Evolutionary conservation across 2,113 vertebrate species (phyloP).

Genomic region (Anolis carolinensis): DNA sequence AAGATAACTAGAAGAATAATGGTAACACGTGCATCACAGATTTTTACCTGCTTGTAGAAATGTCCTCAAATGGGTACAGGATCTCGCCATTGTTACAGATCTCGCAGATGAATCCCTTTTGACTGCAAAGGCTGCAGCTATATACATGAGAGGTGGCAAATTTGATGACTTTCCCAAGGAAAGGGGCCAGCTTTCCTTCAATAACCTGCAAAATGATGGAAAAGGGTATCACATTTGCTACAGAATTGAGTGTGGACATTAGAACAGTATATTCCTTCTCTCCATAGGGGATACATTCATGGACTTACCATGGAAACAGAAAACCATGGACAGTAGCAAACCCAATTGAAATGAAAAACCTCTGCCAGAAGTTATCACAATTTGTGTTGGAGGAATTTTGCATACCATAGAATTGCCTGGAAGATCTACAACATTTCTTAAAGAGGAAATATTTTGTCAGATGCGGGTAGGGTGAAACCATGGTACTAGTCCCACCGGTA

Average conservation of each 20-base stretch:
- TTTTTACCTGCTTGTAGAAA: constrained; percentile 89
- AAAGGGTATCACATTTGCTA: constrained; percentile 22
- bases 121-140: constrained; percentile 95
- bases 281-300: too few species aligned
- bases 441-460: too few species aligned
- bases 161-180: constrained; percentile 96
- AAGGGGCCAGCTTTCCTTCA: constrained; percentile 95
- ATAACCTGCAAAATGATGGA: constrained; percentile 84
- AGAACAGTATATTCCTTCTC: too few species aligned
- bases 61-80: constrained; percentile 97
- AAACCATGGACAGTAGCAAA: too few species aligned
- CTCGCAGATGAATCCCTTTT: constrained; percentile 98
- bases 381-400: too few species aligned
- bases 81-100: constrained; percentile 95
- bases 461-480: too few species aligned
- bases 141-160: constrained; percentile 96
- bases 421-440: too few species aligned
- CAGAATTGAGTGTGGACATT: constrained; percentile 41
- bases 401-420: too few species aligned
- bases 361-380: too few species aligned
- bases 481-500: too few species aligned
- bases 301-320: too few species aligned
- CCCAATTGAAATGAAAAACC: too few species aligned
- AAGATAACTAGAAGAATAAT: neutral
- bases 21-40: neutral